phyloP scores from a whole-genome alignment of 1,140 invertebrate genomes.

The Kradibia gibbosae region DNA sequence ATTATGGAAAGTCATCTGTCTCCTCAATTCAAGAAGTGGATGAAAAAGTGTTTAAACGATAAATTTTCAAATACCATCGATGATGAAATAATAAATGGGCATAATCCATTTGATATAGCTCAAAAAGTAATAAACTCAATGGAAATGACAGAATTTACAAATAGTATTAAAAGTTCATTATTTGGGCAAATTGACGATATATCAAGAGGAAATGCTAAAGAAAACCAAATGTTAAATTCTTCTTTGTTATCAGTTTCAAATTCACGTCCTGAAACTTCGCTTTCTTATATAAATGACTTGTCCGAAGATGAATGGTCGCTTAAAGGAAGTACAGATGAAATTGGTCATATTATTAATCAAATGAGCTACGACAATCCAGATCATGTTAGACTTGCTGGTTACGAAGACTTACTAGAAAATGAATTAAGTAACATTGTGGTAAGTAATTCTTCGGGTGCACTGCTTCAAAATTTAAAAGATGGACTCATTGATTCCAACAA shows the following conservation, averaged over 20 bases:
- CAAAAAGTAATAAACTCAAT: conserved; percentile 62
- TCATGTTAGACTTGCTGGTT: conserved; percentile 68
- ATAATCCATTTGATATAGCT: conserved; percentile 56
- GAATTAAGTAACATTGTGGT: conserved; percentile 59
- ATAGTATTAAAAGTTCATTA: conserved; percentile 56
- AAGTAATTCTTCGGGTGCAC: conserved; percentile 58
- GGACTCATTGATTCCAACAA: conserved; percentile 64
- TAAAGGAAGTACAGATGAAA: conserved; percentile 55
- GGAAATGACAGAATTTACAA: conserved; percentile 61
- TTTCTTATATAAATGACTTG: conserved; percentile 61
- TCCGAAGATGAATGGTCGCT: conserved; percentile 62
- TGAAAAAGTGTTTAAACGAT: conserved; percentile 63
- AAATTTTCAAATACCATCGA: conserved; percentile 62
- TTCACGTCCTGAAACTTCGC: conserved; percentile 55
- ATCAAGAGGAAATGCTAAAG: conserved; percentile 25
- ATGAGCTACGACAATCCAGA: conserved; percentile 63
- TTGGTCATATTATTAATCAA: conserved; percentile 60
- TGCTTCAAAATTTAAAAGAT: conserved; percentile 61
- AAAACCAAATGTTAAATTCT: neutral
- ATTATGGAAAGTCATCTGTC: conserved; percentile 60
- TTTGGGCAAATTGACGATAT: conserved; percentile 53
- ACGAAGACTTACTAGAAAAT: conserved; percentile 64
- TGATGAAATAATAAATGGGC: conserved; percentile 56
- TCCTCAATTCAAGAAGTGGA: conserved; percentile 61
- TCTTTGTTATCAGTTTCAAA: conserved; percentile 43